Evolutionary conservation across 2,888 invertebrate species (phyloP).

Genomic region (Thera obeliscata): DNA sequence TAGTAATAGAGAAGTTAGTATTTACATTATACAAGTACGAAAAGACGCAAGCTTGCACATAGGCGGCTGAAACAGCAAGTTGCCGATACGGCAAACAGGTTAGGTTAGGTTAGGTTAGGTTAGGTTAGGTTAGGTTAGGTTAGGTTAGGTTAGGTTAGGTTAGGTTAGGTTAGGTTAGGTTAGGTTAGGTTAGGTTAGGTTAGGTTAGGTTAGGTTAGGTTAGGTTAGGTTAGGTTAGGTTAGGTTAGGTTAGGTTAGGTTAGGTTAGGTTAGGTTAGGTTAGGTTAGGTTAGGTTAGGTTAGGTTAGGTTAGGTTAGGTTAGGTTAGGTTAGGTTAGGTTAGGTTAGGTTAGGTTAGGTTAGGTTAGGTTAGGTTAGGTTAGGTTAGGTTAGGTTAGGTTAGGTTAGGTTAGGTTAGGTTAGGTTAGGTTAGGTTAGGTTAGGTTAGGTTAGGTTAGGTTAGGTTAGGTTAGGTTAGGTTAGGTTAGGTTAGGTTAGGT

Average conservation of each 20-base stretch:
- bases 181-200: conserved; percentile 43
- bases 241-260: conserved; percentile 41
- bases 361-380: conserved; percentile 41
- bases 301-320: conserved; percentile 47
- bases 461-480: conserved; percentile 37
- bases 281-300: conserved; percentile 43
- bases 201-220: conserved; percentile 40
- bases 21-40: too few species aligned
- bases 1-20: too few species aligned
- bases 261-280: conserved; percentile 42
- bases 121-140: too few species aligned
- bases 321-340: conserved; percentile 37
- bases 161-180: conserved; percentile 40
- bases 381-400: conserved; percentile 34
- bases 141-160: too few species aligned
- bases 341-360: conserved; percentile 45
- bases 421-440: conserved; percentile 41
- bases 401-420: conserved; percentile 45
- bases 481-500: conserved; percentile 41
- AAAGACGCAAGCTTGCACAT: too few species aligned
- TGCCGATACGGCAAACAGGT: too few species aligned
- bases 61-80: too few species aligned
- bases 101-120: too few species aligned
- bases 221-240: conserved; percentile 31
- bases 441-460: conserved; percentile 34